Evolutionary conservation across 2,113 vertebrate species (phyloP), one percentile per base, ranked within the genome.

Genomic region (Nibea coibor): DNA sequence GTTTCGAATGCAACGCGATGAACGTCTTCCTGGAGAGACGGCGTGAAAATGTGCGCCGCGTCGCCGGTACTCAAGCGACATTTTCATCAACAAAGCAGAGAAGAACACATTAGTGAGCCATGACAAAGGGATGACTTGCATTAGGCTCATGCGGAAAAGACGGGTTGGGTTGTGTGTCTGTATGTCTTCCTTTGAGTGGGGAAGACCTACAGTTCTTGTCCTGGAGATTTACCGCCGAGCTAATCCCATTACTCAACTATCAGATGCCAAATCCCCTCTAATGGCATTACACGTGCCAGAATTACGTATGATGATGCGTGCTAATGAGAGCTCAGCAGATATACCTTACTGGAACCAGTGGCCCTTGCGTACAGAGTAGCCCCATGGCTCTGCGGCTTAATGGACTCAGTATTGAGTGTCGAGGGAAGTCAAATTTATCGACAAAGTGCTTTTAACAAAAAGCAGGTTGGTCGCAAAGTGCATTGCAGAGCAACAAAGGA

Each of bases 161-260:
- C 42, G 3, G 5, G 15, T 51, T n/a, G 17, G 39, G 43, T 22
- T 68, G n/a, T 54, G 47, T 22, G 65, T 69, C 65, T 73, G 35
- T 76, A 56, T 45, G 72, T 86, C 77, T 75, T 75, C 73, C 82
- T 83, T 75, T 80, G 82, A 83, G 77, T 53, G 78, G 82, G 80
- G 77, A 90, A 89, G 88, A 89, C 87, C 84, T 86, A 28, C 72
- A 78, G 81, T 77, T 80, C 72, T 86, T 75, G 82, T 84, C 54
- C 72, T 85, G 77, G 82, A 91, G 89, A 84, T 92, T 93, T 94
- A 91, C 88, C 72, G 87, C 65, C 66, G 75, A 74, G 72, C 88
- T 96, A 95, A 96, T 96, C 95, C 88, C 91, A 89, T 96, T 96
- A 96, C 93, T 88, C 92, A 93, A 95, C 95, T 96, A 96, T 96